Base-by-base conservation (phyloP, 2,888 invertebrate genomes). In the Stictocephala bisonia region DNA sequence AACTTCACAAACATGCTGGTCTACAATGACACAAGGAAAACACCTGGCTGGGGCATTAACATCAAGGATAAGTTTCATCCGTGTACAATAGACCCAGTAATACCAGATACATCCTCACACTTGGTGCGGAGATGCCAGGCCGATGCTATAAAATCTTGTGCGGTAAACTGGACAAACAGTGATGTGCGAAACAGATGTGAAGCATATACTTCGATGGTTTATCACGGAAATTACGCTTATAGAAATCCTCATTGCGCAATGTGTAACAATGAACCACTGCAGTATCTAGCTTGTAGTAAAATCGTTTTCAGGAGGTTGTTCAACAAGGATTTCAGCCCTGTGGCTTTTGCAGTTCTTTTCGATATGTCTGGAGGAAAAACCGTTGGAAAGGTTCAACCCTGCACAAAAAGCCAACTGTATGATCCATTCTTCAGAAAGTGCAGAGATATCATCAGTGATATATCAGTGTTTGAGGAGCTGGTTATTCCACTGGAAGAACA, bases 181-280 rank as follows among this genome's bases (percentile, higher is more conserved):
- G 83, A 82, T 22, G 82, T 84, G 35, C 71, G 80, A 15, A 77
- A 77, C 13, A 76, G 79, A 3, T 86, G 86, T 75, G 80, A 81
- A 69, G 83, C 84, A 18, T 86, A 86, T 80, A 85, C 85, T 3
- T 83, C 84, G 2, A 79, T 83, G 18, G 83, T 85, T 13, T 85
- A 84, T 79, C 79, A 81, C 67, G 80, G 80, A n/a, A 78, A 80
- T 18, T 79, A 79, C 13, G 81, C 82, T 1, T 86, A 83, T 78
- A 80, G 84, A 70, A 86, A 86, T 77, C 81, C 83, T 0, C 85
- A 86, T 76, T 86, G 86, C 77, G 86, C 85, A 22, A 79, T 84
- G 41, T 86, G 86, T 78, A 85, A 85, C 78, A 80, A 82, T 44
- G 82, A 83, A 18, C 79, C 81, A n/a, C 78, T 82, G 1, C 82